Base-by-base conservation (phyloP, 2,797 vertebrate genomes). In the Spinibarbus caldwelli region DNA sequence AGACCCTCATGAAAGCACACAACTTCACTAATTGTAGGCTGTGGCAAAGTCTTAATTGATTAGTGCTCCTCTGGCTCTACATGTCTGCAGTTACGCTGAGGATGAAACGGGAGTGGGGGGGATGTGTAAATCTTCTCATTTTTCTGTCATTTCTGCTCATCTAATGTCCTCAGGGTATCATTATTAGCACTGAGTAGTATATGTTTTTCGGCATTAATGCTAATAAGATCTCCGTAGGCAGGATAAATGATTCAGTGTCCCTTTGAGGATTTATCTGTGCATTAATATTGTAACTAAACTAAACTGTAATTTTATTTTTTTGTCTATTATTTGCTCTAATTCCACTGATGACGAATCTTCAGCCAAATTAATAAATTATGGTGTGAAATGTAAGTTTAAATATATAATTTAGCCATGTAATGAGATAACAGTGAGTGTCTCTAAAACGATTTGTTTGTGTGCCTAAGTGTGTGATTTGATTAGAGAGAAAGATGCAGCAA, bases 391-490 rank as follows among this genome's bases (percentile, higher is more conserved):
- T 71, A 38, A 38, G 62, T 77, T 84, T 70, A 45, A 47, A 68
- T 70, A 0, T 54, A 52, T 52, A 17, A 67, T 77, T 21, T 52
- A 45, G 36, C 36, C 72, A 64, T 76, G 36, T 84, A 84, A 84
- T 77, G 49, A 78, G 75, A 84, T 68, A 84, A 84, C 47, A 78
- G 23, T 21, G 15, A 45, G 64, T 85, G 66, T 85, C 64, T 78
- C 75, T 70, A 41, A 78, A 85, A 59, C 8, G 12, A 72, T 83
- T 78, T 83, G 85, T 86, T 81, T 77, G 80, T 83, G 80, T 59
- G 80, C 72, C 52, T 70, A 78, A 82, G 80, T 78, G 80, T 86
- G 73, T 83, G 71, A 86, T 86, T 82, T 71, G 38, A 82, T 78
- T 77, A 82, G 62, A 47, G 72, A 57, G 31, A 72, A 81, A 49